Percentiles rank a stretch among this genome's conserved stretches.
Conservation (phyloP, 2,888 invertebrate genomes). For the Zygogramma bicolorata region DNA sequence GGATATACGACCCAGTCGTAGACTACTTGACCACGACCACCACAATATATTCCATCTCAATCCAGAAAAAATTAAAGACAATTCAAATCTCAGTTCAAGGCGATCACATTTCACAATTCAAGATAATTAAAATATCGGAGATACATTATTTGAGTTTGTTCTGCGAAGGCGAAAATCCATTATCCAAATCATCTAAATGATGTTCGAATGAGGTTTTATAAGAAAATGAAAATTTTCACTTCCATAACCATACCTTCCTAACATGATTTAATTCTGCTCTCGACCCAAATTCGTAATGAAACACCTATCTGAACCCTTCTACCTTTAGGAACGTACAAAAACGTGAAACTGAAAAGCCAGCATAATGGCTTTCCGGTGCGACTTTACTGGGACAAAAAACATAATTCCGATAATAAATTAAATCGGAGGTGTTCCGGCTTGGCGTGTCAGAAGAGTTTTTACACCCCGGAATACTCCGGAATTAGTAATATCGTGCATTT, state of each 20-base stretch:
- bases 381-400: slow-evolving; percentile 41
- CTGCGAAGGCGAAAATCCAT: no score
- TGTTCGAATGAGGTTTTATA: no score
- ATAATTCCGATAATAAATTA: slow-evolving; percentile 54
- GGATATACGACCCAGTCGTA: no score
- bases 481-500: slow-evolving; percentile 62
- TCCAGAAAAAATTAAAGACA: no score
- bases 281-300: background rate
- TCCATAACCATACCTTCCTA: background rate
- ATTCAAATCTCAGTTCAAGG: no score
- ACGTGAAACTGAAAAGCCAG: slow-evolving; percentile 32
- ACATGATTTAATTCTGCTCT: background rate
- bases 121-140: no score
- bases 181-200: no score
- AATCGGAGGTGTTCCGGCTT: slow-evolving; percentile 51
- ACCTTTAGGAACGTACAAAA: background rate
- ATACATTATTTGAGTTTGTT: no score
- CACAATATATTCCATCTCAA: no score
- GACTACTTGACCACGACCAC: no score
- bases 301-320: slow-evolving; percentile 2
- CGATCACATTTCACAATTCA: no score
- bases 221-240: no score
- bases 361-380: slow-evolving; percentile 43
- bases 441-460: slow-evolving; percentile 45
- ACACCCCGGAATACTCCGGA: slow-evolving; percentile 40